Percentiles rank a stretch among this genome's conserved stretches.
Evolutionary conservation across 2,888 invertebrate species (phyloP).

Genomic region (Ellobium chinense): DNA sequence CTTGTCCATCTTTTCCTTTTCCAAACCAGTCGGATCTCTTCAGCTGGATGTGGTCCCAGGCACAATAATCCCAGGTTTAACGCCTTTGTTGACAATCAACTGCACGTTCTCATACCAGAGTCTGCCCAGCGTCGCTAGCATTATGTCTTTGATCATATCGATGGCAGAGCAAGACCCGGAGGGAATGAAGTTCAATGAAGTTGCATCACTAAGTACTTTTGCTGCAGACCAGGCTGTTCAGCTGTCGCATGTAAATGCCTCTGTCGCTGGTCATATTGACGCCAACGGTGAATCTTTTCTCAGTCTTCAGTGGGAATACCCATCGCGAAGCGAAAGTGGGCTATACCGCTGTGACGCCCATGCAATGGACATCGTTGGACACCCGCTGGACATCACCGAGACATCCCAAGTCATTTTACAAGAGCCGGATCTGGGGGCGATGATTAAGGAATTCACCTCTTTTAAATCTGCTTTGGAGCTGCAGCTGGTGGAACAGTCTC

Average conservation of each 20-base stretch:
- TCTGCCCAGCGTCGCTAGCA: not conserved
- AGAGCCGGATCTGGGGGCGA: not conserved
- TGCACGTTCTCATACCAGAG: not conserved
- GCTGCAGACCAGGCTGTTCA: not conserved
- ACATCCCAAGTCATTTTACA: not conserved
- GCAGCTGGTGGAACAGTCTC: too few species aligned
- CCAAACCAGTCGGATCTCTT: too few species aligned
- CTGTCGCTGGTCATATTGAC: not conserved
- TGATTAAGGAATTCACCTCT: not conserved
- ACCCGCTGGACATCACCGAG: not conserved
- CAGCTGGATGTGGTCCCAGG: not conserved
- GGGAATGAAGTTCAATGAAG: not conserved
- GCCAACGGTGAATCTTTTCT: not conserved
- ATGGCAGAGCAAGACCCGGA: not conserved
- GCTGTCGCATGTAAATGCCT: not conserved
- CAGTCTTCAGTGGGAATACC: not conserved
- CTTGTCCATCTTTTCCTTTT: too few species aligned
- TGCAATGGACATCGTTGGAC: not conserved
- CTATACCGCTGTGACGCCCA: not conserved
- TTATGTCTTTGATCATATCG: not conserved
- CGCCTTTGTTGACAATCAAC: not conserved
- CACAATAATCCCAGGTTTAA: not conserved
- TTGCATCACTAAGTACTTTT: not conserved
- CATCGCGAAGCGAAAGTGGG: not conserved
- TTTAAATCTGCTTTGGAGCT: too few species aligned